phyloP scores from a whole-genome alignment of 2,888 invertebrate genomes.

The Netelia melanura region DNA sequence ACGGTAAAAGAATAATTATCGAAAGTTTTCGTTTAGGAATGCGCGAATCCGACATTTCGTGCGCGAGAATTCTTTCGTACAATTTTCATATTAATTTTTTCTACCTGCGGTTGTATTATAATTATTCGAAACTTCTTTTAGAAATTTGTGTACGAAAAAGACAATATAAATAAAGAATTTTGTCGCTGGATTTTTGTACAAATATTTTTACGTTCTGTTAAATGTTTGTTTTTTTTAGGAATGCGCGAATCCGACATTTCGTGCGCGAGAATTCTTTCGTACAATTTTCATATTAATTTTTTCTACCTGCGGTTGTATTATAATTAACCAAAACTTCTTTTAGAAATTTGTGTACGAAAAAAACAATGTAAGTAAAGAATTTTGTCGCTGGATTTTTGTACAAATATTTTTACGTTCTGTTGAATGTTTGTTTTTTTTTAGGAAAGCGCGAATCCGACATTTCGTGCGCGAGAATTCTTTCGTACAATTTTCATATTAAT shows the following conservation, averaged over 20 bases:
- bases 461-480: neutral
- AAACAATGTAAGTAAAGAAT: neutral
- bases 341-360: neutral
- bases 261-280: neutral
- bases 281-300: neutral
- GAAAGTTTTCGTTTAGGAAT: neutral
- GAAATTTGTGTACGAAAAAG: neutral
- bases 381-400: neutral
- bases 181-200: neutral
- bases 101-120: neutral
- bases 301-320: neutral
- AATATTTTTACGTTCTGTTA: neutral
- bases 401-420: neutral
- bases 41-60: too few species aligned
- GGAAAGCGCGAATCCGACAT: too few species aligned
- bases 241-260: too few species aligned
- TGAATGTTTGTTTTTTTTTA: neutral
- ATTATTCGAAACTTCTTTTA: neutral
- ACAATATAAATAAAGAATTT: neutral
- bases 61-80: neutral
- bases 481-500: neutral
- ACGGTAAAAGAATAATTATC: slow-evolving; percentile 1
- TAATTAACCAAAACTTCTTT: neutral
- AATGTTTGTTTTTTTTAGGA: neutral
- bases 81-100: neutral